Percentiles rank a stretch among this genome's conserved stretches.
phyloP scores from a whole-genome alignment of 2,113 vertebrate genomes.

The Phyllostomus discolor region DNA sequence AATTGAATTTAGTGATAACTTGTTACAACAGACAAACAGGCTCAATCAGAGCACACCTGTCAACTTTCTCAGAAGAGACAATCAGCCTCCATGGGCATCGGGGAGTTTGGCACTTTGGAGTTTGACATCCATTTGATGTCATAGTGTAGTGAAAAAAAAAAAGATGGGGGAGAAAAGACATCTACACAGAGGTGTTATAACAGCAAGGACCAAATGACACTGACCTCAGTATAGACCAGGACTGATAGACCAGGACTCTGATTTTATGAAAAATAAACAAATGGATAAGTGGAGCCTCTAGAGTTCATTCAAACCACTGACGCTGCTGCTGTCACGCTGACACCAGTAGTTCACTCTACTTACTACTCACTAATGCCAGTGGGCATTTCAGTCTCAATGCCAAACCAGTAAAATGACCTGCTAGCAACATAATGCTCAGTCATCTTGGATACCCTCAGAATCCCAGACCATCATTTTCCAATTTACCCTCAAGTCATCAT shows the following conservation, averaged over 20 bases:
- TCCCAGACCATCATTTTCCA: background rate
- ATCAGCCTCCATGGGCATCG: background rate
- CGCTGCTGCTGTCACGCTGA: background rate
- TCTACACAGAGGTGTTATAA: background rate
- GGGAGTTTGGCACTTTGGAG: accelerated
- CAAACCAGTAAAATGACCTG: background rate
- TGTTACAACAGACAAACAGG: background rate
- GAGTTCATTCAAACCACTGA: background rate
- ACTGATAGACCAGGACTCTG: background rate
- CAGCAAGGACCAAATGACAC: background rate
- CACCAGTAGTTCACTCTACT: background rate
- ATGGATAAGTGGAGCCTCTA: too few species aligned
- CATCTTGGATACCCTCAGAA: background rate
- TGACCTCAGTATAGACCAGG: background rate
- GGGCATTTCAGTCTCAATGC: background rate
- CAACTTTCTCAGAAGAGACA: background rate
- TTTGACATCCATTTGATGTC: background rate
- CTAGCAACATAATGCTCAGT: background rate
- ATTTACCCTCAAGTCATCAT: background rate
- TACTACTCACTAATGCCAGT: background rate
- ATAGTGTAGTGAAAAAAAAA: background rate
- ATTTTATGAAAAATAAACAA: background rate
- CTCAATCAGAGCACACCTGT: background rate
- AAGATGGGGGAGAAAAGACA: background rate
- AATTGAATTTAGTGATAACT: background rate